Evolutionary conservation across 2,113 vertebrate genomes (phyloP).

Genomic region (Notechis scutatus): DNA sequence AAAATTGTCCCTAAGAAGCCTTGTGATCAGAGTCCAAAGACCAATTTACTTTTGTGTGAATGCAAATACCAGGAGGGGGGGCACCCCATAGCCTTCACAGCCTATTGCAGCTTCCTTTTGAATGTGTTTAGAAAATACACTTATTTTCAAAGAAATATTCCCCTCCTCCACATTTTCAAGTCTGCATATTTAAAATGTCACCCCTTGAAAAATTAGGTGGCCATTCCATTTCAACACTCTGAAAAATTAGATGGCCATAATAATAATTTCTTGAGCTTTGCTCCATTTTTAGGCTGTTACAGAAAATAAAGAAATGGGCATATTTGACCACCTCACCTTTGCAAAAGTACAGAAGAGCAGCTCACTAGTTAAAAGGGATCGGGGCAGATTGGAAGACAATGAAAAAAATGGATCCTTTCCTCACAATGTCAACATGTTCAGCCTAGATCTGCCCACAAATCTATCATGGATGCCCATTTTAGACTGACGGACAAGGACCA

Average conservation of each 20-base stretch:
- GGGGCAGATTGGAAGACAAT: not conserved
- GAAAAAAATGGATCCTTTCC: not conserved
- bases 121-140: not conserved
- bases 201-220: not conserved
- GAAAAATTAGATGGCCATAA: too few relatives aligned
- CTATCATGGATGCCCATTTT: rapidly evolving
- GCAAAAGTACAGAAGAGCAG: not conserved
- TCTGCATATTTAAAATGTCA: not conserved
- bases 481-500: conserved; percentile 25
- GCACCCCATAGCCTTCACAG: not conserved
- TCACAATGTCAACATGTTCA: not conserved
- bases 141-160: not conserved
- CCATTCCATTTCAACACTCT: not conserved
- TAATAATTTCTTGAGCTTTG: conserved; percentile 2
- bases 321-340: not conserved
- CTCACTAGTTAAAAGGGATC: not conserved
- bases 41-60: not conserved
- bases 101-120: not conserved
- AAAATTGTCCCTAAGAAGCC: conserved; percentile 17
- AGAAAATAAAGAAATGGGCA: not conserved
- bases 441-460: not conserved
- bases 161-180: not conserved
- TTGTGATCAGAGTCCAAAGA: not conserved
- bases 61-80: not conserved
- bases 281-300: conserved; percentile 26